Conservation (phyloP, 2,888 invertebrate species). For the Elegia similella region DNA sequence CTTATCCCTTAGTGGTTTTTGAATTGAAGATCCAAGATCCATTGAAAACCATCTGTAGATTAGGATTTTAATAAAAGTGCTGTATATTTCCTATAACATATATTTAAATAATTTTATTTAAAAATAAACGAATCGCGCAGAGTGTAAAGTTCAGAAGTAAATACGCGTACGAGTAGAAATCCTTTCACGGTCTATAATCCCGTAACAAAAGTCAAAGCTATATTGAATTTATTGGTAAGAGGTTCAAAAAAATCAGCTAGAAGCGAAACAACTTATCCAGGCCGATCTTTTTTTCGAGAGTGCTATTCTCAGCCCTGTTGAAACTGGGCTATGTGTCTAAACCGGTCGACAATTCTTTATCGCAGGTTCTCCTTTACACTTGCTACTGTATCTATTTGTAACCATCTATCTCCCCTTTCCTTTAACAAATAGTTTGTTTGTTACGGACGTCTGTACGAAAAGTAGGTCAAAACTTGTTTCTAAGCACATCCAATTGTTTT, state of each 20-base stretch:
- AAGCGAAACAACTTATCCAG: background rate
- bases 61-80: no score
- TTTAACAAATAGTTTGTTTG: conserved; percentile 14
- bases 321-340: background rate
- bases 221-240: background rate
- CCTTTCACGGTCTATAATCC: background rate
- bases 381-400: background rate
- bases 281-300: background rate
- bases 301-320: background rate
- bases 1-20: no score
- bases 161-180: no score
- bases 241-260: background rate
- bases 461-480: conserved; percentile 3
- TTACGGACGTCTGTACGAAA: background rate
- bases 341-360: background rate
- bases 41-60: no score
- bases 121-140: no score
- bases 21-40: no score
- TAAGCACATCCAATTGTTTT: background rate
- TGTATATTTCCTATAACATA: no score
- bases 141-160: no score
- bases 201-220: background rate
- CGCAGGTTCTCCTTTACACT: background rate
- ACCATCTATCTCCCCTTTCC: background rate
- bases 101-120: no score